Conservation (phyloP, 37 sponge, comb jelly and placozoan genomes). For the Agelas oroides region DNA sequence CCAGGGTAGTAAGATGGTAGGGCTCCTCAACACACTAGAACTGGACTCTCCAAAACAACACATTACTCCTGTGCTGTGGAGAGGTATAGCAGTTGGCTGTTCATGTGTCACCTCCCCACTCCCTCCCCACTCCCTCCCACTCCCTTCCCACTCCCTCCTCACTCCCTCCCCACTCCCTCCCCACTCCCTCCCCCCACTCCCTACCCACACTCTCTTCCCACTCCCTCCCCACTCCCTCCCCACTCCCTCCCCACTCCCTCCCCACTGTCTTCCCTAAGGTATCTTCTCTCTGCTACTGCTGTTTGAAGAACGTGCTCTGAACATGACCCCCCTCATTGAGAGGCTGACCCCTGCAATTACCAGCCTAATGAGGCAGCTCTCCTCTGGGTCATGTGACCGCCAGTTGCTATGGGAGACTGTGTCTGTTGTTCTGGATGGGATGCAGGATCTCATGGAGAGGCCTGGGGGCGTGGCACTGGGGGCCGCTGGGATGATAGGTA, state of each 20-base stretch:
- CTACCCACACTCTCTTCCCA: too few species aligned
- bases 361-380: not conserved
- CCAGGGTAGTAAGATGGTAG: slow-evolving; percentile 6
- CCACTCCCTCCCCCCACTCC: too few species aligned
- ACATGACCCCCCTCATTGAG: not conserved
- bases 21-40: not conserved
- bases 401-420: slow-evolving; percentile 17
- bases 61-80: not conserved
- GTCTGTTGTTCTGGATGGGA: slow-evolving; percentile 22
- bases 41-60: not conserved
- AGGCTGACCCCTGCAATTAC: not conserved
- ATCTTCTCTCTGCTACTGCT: slow-evolving; percentile 10
- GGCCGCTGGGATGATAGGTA: not conserved
- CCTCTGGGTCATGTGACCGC: not conserved
- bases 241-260: too few species aligned
- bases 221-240: too few species aligned
- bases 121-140: too few species aligned
- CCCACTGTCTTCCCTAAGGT: too few species aligned
- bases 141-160: too few species aligned
- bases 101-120: too few species aligned
- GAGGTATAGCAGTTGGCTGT: too few species aligned
- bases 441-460: not conserved
- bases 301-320: too few species aligned
- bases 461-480: not conserved
- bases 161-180: too few species aligned